phyloP scores from a whole-genome alignment of 2,113 vertebrate species.

The Amblyopsis rosae region DNA sequence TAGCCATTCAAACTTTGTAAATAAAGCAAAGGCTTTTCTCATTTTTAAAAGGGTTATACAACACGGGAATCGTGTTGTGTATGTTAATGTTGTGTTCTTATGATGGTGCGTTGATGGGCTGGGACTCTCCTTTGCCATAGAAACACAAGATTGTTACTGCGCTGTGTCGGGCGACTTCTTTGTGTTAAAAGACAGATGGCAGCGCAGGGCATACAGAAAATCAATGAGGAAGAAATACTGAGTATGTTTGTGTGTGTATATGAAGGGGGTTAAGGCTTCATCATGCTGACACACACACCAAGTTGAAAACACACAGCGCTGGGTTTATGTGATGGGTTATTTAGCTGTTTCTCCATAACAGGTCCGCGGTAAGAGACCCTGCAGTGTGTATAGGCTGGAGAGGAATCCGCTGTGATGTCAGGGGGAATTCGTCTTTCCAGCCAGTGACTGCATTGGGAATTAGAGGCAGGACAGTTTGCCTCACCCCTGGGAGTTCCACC shows the following conservation, averaged over 20 bases:
- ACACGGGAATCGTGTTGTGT: background rate
- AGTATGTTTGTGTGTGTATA: slow-evolving; percentile 21
- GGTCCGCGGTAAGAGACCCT: too few species aligned
- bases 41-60: background rate
- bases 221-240: slow-evolving; percentile 68
- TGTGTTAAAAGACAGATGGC: slow-evolving; percentile 59
- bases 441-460: slow-evolving; percentile 14
- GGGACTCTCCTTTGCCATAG: slow-evolving; percentile 29
- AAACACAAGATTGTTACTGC: slow-evolving; percentile 22
- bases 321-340: slow-evolving; percentile 40
- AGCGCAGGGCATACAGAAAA: slow-evolving; percentile 57
- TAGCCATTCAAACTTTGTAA: background rate
- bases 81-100: slow-evolving; percentile 14
- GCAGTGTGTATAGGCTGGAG: too few species aligned
- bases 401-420: too few species aligned
- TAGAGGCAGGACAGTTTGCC: slow-evolving; percentile 21
- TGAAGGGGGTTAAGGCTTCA: slow-evolving; percentile 38
- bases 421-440: too few species aligned
- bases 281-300: slow-evolving; percentile 25
- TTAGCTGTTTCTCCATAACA: slow-evolving; percentile 14
- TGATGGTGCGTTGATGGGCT: slow-evolving; percentile 11
- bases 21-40: background rate
- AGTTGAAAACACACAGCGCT: slow-evolving; percentile 28
- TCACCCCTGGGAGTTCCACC: slow-evolving; percentile 45
- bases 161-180: slow-evolving; percentile 43